A percentile compares a stretch with the other conserved stretches of the same genome.
Conservation (phyloP, 2,888 invertebrate genomes). For the Phalera bucephala region DNA sequence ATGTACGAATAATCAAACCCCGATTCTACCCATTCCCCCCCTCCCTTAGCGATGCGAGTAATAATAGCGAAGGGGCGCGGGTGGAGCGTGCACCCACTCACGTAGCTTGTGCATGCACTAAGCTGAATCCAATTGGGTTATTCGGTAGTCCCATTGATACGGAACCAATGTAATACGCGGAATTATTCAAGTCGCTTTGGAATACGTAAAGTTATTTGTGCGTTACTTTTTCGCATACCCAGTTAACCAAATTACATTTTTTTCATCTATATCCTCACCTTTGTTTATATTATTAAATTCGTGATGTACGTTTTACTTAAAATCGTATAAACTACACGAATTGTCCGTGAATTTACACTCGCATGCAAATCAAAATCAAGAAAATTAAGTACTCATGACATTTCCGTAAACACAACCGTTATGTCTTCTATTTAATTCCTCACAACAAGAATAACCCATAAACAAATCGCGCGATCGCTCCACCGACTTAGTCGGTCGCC, state of each 20-base stretch:
- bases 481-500: constrained; percentile 38
- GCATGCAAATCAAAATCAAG: too few species aligned
- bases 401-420: too few species aligned
- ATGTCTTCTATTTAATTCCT: constrained; percentile 9
- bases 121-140: constrained; percentile 44
- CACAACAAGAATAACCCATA: constrained; percentile 21
- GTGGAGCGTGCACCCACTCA: constrained; percentile 54
- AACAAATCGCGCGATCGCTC: constrained; percentile 35
- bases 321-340: too few species aligned
- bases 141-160: constrained; percentile 26
- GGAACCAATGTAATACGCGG: constrained; percentile 3
- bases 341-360: too few species aligned
- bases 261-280: too few species aligned
- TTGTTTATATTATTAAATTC: too few species aligned
- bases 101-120: constrained; percentile 49
- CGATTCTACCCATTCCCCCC: constrained; percentile 66
- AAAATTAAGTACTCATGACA: too few species aligned
- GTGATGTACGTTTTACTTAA: too few species aligned
- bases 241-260: too few species aligned
- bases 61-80: constrained; percentile 62
- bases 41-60: constrained; percentile 49
- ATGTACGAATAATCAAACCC: constrained; percentile 76
- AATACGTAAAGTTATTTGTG: background rate
- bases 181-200: background rate
- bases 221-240: too few species aligned